phyloP scores from a whole-genome alignment of 2,888 invertebrate species.

The Lycocerus yunnanus region DNA sequence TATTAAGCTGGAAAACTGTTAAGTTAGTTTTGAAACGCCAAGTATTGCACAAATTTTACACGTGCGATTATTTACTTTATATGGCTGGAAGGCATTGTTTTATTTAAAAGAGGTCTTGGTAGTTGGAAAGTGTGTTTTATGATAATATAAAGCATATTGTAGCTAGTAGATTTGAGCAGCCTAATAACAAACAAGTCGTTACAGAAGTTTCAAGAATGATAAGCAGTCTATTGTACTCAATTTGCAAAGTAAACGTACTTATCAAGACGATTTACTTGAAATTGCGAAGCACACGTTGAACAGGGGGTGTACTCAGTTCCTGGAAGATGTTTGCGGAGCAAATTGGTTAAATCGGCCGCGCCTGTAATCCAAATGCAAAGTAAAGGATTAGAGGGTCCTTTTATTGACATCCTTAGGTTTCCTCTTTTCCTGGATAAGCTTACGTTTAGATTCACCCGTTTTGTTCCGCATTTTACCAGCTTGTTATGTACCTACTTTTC shows the following conservation, averaged over 20 bases:
- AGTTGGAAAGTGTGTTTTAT: not conserved
- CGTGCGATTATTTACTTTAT: not conserved
- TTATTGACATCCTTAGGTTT: constrained; percentile 45
- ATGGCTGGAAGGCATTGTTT: not conserved
- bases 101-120: not conserved
- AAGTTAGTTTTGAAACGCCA: not conserved
- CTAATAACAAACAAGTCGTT: constrained; percentile 23
- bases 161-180: constrained; percentile 6
- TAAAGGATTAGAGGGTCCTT: constrained; percentile 50
- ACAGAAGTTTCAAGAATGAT: constrained; percentile 22
- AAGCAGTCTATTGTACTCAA: constrained; percentile 30
- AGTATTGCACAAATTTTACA: not conserved
- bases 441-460: constrained; percentile 30
- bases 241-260: constrained; percentile 34
- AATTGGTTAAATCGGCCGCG: constrained; percentile 54
- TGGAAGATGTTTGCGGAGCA: constrained; percentile 49
- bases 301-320: constrained; percentile 18
- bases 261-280: constrained; percentile 32
- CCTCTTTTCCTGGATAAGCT: constrained; percentile 31
- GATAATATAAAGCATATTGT: not conserved
- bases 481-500: constrained; percentile 28
- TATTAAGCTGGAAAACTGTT: not conserved
- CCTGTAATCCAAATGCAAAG: constrained; percentile 52
- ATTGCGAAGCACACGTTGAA: constrained; percentile 25
- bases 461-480: constrained; percentile 28